A percentile compares a stretch with the other conserved stretches of the same genome.
phyloP scores from a whole-genome alignment of 1,140 invertebrate species.

The Mylabris phalerata region DNA sequence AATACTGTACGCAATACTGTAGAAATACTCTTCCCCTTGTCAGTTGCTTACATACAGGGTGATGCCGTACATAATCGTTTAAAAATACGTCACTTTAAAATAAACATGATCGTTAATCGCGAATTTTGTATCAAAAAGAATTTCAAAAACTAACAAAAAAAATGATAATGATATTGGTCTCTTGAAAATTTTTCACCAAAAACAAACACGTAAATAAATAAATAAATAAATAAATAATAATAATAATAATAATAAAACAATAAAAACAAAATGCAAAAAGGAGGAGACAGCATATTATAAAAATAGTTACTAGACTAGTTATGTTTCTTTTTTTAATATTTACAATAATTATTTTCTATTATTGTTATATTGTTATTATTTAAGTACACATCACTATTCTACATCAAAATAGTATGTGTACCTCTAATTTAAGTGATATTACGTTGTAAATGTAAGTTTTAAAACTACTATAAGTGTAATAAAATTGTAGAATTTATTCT shows the following conservation, averaged over 20 bases:
- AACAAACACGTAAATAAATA: too few species aligned
- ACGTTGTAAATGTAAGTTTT: conserved; percentile 19
- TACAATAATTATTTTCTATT: too few species aligned
- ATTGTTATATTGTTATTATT: too few species aligned
- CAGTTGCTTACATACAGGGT: conserved; percentile 17
- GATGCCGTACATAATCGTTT: conserved; percentile 14
- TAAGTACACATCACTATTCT: not conserved
- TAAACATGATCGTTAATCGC: conserved; percentile 10
- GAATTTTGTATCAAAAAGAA: conserved; percentile 5
- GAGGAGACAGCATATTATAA: too few species aligned
- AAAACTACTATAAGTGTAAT: conserved; percentile 8
- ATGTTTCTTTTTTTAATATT: too few species aligned
- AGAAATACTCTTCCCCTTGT: conserved; percentile 10
- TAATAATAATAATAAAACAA: too few species aligned
- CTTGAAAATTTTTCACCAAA: too few species aligned
- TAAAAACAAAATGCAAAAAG: too few species aligned
- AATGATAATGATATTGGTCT: too few species aligned
- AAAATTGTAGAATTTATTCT: conserved; percentile 9
- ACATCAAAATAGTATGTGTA: conserved; percentile 14
- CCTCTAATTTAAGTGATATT: conserved; percentile 12
- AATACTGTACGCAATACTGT: conserved; percentile 1
- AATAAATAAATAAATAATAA: too few species aligned
- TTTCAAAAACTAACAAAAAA: too few species aligned
- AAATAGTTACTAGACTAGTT: too few species aligned
- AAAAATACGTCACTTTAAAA: conserved; percentile 8